phyloP scores from a whole-genome alignment of 1,140 invertebrate species.

The Periplaneta americana region DNA sequence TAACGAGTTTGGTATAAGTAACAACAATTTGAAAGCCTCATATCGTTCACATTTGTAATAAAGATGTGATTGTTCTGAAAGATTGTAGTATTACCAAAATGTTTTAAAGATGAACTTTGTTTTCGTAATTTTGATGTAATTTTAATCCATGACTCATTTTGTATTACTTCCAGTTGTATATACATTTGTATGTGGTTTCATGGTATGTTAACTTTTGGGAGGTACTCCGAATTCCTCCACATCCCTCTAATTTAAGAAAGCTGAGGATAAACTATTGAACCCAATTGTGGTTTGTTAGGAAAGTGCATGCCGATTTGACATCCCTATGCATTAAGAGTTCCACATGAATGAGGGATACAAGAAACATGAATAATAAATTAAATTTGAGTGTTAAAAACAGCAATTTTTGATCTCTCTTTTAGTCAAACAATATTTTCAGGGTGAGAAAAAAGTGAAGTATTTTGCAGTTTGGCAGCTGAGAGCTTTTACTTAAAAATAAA shows the following conservation, averaged over 20 bases:
- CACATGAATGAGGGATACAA: neutral
- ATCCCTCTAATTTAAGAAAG: neutral
- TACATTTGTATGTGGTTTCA: neutral
- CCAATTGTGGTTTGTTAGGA: neutral
- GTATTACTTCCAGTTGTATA: neutral
- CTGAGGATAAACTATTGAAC: neutral
- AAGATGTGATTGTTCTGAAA: neutral
- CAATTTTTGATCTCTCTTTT: constrained; percentile 11
- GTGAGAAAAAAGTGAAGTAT: constrained; percentile 8
- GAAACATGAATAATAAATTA: neutral
- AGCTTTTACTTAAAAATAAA: constrained; percentile 14
- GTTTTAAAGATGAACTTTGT: neutral
- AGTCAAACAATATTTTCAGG: constrained; percentile 11
- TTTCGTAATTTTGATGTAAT: neutral
- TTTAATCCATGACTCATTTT: neutral
- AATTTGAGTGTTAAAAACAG: neutral
- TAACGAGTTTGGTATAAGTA: neutral
- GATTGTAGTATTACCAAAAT: neutral
- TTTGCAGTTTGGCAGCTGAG: constrained; percentile 11
- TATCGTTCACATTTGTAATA: neutral
- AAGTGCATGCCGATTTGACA: neutral
- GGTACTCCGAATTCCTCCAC: neutral
- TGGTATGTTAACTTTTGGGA: neutral
- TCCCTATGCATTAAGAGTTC: neutral
- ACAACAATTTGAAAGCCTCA: neutral